A percentile compares a stretch with the other conserved stretches of the same genome.
phyloP scores from a whole-genome alignment of 2,113 vertebrate species.

The Charina bottae region DNA sequence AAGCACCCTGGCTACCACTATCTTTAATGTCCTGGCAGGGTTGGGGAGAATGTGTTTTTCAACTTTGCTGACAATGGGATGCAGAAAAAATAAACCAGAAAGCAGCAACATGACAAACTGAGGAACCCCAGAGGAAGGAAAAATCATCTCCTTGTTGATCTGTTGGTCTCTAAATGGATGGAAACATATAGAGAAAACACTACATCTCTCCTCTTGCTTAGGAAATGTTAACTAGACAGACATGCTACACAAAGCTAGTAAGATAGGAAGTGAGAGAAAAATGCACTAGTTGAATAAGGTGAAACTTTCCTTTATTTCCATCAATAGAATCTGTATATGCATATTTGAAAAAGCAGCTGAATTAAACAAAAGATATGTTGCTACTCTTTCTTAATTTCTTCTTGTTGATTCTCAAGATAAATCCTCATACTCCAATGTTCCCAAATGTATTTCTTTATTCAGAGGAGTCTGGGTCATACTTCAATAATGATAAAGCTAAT shows the following conservation, averaged over 20 bases:
- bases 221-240: conserved; percentile 19
- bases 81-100: conserved; percentile 81
- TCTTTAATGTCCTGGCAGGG: conserved; percentile 70
- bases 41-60: conserved; percentile 66
- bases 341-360: not conserved
- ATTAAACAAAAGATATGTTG: not conserved
- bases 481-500: not conserved
- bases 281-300: not conserved
- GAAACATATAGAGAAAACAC: conserved; percentile 71
- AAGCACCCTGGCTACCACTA: conserved; percentile 66
- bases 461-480: not conserved
- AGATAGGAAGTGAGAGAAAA: conserved; percentile 12
- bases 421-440: not conserved
- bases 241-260: not conserved
- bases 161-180: conserved; percentile 66
- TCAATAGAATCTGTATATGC: not conserved
- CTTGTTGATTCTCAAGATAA: not conserved
- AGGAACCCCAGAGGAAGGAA: conserved; percentile 69
- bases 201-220: conserved; percentile 57
- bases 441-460: not conserved
- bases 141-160: conserved; percentile 69
- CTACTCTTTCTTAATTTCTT: not conserved
- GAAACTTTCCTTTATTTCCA: not conserved
- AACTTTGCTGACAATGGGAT: conserved; percentile 75
- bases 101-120: conserved; percentile 72